Base-by-base conservation (phyloP, 2,888 invertebrate genomes). In the Erebia epiphron region DNA sequence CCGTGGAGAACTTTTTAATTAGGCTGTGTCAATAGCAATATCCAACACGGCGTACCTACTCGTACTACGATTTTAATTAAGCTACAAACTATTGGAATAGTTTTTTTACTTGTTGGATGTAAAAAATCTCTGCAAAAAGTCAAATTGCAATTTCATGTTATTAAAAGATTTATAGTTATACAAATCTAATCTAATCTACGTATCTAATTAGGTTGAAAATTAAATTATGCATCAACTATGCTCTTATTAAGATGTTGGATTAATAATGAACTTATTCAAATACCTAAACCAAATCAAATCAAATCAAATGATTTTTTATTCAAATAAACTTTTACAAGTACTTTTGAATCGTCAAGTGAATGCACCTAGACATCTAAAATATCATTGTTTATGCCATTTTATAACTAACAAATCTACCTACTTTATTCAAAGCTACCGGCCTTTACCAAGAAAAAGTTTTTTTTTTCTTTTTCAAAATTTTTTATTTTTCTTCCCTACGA, bases 1-100 rank as follows among this genome's bases (percentile, higher is more conserved):
- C 10, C 43, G 35, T 43, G 46, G 18, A 62, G 61, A 16, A 62
- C n/a, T 73, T 46, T 70, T 68, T 68, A 64, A 70, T 67, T 70
- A 56, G 49, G 14, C 68, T 64, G 7, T 63, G 57, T 63, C 67
- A 63, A 57, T 54, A 62, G 58, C 67, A 63, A 57, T 54, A 62
- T 26, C 26, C 54, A 54, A 54, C 16, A 54, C 18, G 18, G 54
- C 43, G 46, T 46, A n/a, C n/a, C n/a, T n/a, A n/a, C n/a, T n/a
- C n/a, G n/a, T n/a, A 18, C 41, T 58, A 61, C 14, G 16, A n/a
- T 43, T 46, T 61, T 61, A 61, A 61, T 61, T 46, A 43, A 46
- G 16, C 46, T 43, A 46, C 16, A 35, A 61, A 58, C 16, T 61
- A 49, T 13, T 41, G 10, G 18, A 26, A 58, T 58, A 14, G 35